Evolutionary conservation across 1,140 invertebrate genomes (phyloP), one percentile per base, ranked within the genome.

Genomic region (Eriosoma lanigerum): DNA sequence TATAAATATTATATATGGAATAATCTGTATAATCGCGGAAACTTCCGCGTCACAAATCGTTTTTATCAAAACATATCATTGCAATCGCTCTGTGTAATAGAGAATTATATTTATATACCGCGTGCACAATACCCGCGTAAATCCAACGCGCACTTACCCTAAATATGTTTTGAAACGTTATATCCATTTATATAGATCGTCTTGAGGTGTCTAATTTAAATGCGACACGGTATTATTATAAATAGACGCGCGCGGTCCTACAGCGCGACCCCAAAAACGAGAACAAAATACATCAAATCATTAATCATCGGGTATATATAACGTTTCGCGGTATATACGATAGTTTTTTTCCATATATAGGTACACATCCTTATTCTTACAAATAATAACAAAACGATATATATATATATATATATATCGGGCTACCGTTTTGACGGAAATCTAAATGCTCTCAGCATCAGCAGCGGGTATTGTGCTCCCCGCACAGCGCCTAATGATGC

Each of bases 151-250:
- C 54, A 58, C 73, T 76, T 76, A 76, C 73, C 73, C 73, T 76
- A 76, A 76, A 62, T 62, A 52, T 78, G 75, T 78, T 78, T 78
- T 78, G 75, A 78, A 78, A 78, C 75, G 75, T 78, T 78, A 62
- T 78, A 60, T 62, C 56, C 75, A 62, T 78, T 62, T 62, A 78
- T 62, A 78, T n/a, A n/a, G n/a, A n/a, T n/a, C n/a, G n/a, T 44
- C 13, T 46, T 38, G 24, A 62, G 75, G 75, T 78, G 75, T 78
- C 75, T 78, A 62, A 78, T 78, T 78, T 78, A 62, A 78, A 78
- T 60, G 54, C 75, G 75, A 38, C 56, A 76, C 52, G 56, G 75
- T 62, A 48, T 4, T 8, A 8, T 3, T 38, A 38, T 8, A 3
- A 8, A 38, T 38, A 38, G 3, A 3, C 8, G 3, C 8, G 8